A percentile compares a stretch with the other conserved stretches of the same genome.
Conservation (phyloP, 2,888 invertebrate species). For the Acanthosepion esculentum region DNA sequence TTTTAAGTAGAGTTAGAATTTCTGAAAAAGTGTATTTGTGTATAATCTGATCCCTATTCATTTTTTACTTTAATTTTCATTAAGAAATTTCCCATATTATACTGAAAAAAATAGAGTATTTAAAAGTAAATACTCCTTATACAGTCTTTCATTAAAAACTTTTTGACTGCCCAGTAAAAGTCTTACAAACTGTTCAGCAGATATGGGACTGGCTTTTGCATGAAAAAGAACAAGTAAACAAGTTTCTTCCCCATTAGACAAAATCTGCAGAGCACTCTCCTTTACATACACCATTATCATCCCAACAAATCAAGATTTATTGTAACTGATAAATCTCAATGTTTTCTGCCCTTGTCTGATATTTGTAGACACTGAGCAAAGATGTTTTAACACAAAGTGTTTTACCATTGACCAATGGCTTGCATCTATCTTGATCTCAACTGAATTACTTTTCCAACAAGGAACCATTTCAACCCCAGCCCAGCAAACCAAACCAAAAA, state of each 20-base stretch:
- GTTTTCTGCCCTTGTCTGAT: not conserved
- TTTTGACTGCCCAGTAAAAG: not conserved
- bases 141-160: not conserved
- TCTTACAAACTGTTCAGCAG: not conserved
- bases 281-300: not conserved
- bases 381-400: conserved; percentile 13
- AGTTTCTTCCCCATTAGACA: not conserved
- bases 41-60: too few relatives aligned
- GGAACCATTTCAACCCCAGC: not conserved
- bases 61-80: too few relatives aligned
- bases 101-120: too few relatives aligned
- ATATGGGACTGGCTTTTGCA: not conserved
- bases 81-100: too few relatives aligned
- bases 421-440: not conserved
- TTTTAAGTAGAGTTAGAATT: too few relatives aligned
- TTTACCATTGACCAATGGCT: not conserved
- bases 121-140: not conserved
- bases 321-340: conserved; percentile 33
- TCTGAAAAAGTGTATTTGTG: too few relatives aligned
- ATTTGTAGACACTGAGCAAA: not conserved
- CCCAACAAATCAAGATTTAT: not conserved
- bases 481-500: not conserved
- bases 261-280: not conserved
- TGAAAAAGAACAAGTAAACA: not conserved
- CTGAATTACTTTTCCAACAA: not conserved